Conservation (phyloP, 2,888 invertebrate genomes). For the Chymomyza procnemis region DNA sequence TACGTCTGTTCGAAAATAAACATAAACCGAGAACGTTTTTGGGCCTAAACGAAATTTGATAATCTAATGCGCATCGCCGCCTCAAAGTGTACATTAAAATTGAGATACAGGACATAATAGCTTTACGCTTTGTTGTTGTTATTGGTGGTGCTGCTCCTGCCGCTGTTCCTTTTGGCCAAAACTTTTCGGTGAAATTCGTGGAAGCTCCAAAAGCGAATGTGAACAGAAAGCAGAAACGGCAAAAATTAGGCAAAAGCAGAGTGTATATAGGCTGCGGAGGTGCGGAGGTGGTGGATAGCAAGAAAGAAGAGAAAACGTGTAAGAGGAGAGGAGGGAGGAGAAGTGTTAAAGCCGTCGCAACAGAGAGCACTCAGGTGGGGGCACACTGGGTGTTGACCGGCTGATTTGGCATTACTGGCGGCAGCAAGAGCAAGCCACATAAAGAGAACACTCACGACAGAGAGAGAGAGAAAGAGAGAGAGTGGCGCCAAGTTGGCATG, state of each 20-base stretch:
- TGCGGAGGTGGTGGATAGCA: conserved; percentile 11
- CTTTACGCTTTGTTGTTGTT: not conserved
- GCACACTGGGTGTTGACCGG: conserved; percentile 17
- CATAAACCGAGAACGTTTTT: not conserved
- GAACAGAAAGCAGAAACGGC: conserved; percentile 49
- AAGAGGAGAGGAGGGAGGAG: conserved; percentile 12
- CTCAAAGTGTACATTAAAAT: conserved; percentile 26
- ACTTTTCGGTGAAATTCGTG: conserved; percentile 45
- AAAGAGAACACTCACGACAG: conserved; percentile 11
- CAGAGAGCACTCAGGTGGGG: conserved; percentile 2
- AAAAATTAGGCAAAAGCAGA: conserved; percentile 36
- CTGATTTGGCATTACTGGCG: conserved; percentile 23
- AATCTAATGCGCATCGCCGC: conserved; percentile 12
- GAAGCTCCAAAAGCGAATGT: conserved; percentile 44
- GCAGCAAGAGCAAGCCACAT: conserved; percentile 13
- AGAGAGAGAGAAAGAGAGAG: not conserved
- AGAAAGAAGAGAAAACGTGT: no score
- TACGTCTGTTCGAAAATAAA: not conserved
- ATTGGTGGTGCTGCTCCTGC: conserved; percentile 1
- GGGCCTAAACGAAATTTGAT: conserved; percentile 11
- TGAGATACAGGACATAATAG: not conserved
- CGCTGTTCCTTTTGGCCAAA: not conserved
- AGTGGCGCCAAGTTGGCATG: not conserved
- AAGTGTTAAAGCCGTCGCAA: not conserved
- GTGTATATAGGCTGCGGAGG: not conserved